These are phyloP conservation scores for Amphiprion ocellaris DNA, from an alignment of 2,113 vertebrate genomes.

Conservation along the genomic window DNA sequence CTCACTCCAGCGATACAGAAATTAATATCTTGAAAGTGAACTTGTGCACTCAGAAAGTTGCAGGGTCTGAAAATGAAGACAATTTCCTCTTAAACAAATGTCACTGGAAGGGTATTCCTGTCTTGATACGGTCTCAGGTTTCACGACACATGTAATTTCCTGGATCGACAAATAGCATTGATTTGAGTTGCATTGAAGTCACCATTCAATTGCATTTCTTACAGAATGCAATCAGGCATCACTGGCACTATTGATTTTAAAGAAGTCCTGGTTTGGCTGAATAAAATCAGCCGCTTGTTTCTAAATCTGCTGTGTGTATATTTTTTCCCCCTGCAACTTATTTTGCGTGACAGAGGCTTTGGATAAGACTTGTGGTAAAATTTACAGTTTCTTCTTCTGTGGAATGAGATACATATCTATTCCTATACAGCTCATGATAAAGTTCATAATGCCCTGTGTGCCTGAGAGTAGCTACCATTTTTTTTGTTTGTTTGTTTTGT, in stretches of 20 bases:
- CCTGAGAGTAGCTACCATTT: not conserved
- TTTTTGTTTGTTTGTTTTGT: not conserved
- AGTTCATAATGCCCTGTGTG: not conserved
- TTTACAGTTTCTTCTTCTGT: not conserved
- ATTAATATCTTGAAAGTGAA: constrained; percentile 26
- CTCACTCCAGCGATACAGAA: not conserved
- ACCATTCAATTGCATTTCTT: constrained; percentile 81
- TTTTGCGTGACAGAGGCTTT: constrained; percentile 17
- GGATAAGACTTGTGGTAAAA: constrained; percentile 7
- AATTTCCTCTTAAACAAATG: constrained; percentile 74
- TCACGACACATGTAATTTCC: constrained; percentile 83
- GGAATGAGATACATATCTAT: not conserved
- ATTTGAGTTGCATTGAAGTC: constrained; percentile 82
- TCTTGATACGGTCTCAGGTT: constrained; percentile 76
- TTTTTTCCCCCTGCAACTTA: constrained; percentile 9
- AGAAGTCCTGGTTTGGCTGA: constrained; percentile 60
- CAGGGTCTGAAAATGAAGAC: constrained; percentile 31
- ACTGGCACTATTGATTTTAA: constrained; percentile 79
- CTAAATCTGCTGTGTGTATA: constrained; percentile 41
- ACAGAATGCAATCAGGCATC: constrained; percentile 81
- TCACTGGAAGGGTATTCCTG: constrained; percentile 70
- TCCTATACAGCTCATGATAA: not conserved
- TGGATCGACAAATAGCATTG: constrained; percentile 82
- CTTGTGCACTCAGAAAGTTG: constrained; percentile 14
- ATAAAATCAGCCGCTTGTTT: constrained; percentile 48